Evolutionary conservation across 1,140 invertebrate genomes (phyloP), one percentile per base, ranked within the genome.

Genomic region (Hypsibius dujardini): DNA sequence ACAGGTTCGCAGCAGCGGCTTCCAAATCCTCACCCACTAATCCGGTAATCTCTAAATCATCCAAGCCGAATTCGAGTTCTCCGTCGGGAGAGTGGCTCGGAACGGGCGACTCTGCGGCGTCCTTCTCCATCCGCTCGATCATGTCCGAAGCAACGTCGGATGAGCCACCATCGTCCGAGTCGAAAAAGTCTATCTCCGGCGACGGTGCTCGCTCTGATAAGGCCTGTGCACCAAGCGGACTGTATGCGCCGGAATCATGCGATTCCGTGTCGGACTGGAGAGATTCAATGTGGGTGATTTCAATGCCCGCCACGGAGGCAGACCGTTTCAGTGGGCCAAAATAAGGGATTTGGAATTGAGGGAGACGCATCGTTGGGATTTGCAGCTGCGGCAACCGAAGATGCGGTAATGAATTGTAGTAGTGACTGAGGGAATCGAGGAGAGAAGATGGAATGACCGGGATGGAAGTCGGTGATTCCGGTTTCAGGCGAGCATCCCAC

Each of bases 401-500:
- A 56, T 56, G 50, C 50, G 50, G 50, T 56, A 56, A n/a, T 56
- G 50, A 56, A n/a, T 56, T 56, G 50, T 56, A 56, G 50, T 56
- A 56, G 50, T 56, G n/a, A 56, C 50, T 56, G 50, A 56, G 50
- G 7, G 50, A 56, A n/a, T 56, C 50, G 50, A 56, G 50, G n/a
- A 56, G 50, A 12, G 50, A 56, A 56, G 50, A 56, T 56, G 50
- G 50, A 7, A 56, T n/a, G 7, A 56, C 50, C 7, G 50, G 50
- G n/a, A 56, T n/a, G 7, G 7, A 7, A 56, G 50, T n/a, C n/a
- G 50, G 50, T n/a, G 50, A 56, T 56, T 56, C 50, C n/a, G 50
- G 50, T n/a, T 56, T 56, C 50, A 56, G n/a, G 7, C 50, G 50
- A 70, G 76, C 76, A 14, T 79, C 74, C 15, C 73, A 73, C 89